Evolutionary conservation across 2,797 vertebrate genomes (phyloP), one percentile per base, ranked within the genome.

Genomic region (Argyrosomus regius): DNA sequence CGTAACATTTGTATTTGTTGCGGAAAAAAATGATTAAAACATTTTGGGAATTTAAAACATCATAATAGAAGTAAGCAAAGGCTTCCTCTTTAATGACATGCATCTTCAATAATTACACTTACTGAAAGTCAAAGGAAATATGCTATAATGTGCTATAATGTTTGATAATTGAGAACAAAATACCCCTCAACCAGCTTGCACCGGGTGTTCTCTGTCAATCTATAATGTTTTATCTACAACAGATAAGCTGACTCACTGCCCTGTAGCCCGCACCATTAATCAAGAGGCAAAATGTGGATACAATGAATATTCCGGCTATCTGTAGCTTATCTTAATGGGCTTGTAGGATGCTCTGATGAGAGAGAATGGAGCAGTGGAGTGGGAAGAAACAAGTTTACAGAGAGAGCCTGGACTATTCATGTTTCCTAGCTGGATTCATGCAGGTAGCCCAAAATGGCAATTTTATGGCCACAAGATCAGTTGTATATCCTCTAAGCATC

Each of bases 301-400:
- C 72, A 87, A 82, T 82, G 65, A 88, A 82, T 77, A 75, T 68
- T 41, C 20, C 12, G 54, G 72, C 59, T 85, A 79, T 89, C 75
- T 78, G 54, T 16, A n/a, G 71, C 31, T 65, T 49, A 87, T 84
- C 82, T 84, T 87, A 91, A 84, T 89, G 74, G 82, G 53, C 54
- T 78, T 80, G 61, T 49, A 80, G 59, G 61, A 80, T 64, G 64
- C 46, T 80, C 26, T 67, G 64, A 74, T 69, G 60, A 45, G 24
- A 73, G 24, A 59, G 22, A 26, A 57, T 48, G 60, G 17, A 67
- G 61, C 39, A 39, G 49, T 5, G 48, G 46, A 53, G 41, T 39
- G 5, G 17, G 20, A 65, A 24, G 49, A 77, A 35, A 52, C 14
- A 43, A 5, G n/a, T 58, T 63, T 43, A 49, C 16, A 35, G 31